Evolutionary conservation across 2,113 vertebrate genomes (phyloP).

Genomic region (Ceratotherium simum): DNA sequence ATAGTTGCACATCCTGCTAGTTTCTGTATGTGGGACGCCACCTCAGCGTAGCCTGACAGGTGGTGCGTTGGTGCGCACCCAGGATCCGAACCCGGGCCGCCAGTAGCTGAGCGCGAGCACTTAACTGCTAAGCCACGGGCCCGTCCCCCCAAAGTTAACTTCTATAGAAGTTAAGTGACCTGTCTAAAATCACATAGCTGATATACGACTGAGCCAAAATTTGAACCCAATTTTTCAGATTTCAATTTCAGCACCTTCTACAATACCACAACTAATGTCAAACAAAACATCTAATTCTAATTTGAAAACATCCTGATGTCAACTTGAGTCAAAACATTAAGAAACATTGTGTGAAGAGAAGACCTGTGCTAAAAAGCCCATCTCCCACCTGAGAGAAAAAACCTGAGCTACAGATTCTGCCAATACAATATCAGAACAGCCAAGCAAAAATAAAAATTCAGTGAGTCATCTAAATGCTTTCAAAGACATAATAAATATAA

Average conservation of each 20-base stretch:
- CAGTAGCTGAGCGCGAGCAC: too few relatives aligned
- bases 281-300: neutral
- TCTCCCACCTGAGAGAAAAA: neutral
- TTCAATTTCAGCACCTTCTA: neutral
- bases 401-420: neutral
- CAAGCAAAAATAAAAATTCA: neutral
- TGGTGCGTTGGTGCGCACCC: too few relatives aligned
- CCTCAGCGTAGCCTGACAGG: too few relatives aligned
- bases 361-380: neutral
- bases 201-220: neutral
- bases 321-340: slow-evolving; percentile 14
- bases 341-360: neutral
- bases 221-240: neutral
- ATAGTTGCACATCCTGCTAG: too few relatives aligned
- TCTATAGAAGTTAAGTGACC: neutral
- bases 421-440: neutral
- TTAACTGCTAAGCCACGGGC: too few relatives aligned
- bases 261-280: neutral
- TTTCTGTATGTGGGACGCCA: too few relatives aligned
- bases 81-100: too few relatives aligned
- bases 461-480: neutral
- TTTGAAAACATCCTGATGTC: neutral
- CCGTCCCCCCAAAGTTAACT: neutral
- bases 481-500: neutral
- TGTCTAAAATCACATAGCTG: neutral